A percentile compares a stretch with the other conserved stretches of the same genome.
Evolutionary conservation across 1,140 invertebrate genomes (phyloP).

Genomic region (Trichonephila clavipes): DNA sequence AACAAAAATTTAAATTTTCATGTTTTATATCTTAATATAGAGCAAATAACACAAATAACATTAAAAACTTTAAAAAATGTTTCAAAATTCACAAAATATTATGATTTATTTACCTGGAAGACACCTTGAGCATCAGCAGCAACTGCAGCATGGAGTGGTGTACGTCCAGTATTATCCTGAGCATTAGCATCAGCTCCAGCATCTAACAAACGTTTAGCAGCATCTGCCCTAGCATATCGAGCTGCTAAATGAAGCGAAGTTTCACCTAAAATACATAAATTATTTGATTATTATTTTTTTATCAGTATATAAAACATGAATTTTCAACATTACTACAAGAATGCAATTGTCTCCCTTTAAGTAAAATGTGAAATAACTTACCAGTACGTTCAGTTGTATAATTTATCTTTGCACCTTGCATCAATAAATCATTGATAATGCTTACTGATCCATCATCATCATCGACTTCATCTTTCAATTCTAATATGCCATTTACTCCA

Average conservation of each 20-base stretch:
- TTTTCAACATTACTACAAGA: background rate
- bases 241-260: conserved; percentile 96
- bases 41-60: too few species aligned
- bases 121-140: conserved; percentile 98
- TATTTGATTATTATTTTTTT: background rate
- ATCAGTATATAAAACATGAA: background rate
- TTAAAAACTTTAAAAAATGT: too few species aligned
- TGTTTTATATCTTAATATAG: too few species aligned
- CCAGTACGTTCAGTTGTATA: conserved; percentile 96
- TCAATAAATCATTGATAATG: conserved; percentile 93
- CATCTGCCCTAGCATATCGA: conserved; percentile 94
- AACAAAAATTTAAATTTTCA: too few species aligned
- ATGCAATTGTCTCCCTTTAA: too few species aligned
- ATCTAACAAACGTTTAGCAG: conserved; percentile 94
- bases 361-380: background rate
- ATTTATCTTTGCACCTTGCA: conserved; percentile 95
- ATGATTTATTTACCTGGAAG: conserved; percentile 68
- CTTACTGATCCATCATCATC: conserved; percentile 81
- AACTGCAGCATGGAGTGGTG: conserved; percentile 95
- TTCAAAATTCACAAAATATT: background rate
- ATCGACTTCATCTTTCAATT: conserved; percentile 73
- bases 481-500: conserved; percentile 71
- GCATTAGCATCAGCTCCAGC: conserved; percentile 97
- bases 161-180: conserved; percentile 95
- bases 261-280: conserved; percentile 83